These are phyloP conservation scores for Paratrypauchen microcephalus DNA, from an alignment of 2,797 vertebrate species.

Conservation along the genomic window DNA sequence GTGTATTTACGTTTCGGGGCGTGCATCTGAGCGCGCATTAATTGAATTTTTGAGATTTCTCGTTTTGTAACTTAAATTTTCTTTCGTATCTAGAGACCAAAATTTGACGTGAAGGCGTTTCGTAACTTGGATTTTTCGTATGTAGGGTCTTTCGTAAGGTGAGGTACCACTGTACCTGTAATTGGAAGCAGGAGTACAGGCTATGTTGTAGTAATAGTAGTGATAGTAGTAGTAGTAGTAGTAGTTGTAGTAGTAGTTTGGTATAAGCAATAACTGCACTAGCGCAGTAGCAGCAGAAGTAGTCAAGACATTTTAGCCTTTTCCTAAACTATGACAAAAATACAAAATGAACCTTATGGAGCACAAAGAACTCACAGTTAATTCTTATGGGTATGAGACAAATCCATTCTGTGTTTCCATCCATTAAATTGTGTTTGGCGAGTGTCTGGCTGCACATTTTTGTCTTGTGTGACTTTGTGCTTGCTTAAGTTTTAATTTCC, in stretches of 20 bases:
- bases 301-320: not conserved
- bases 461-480: conserved; percentile 8
- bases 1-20: no score
- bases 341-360: not conserved
- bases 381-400: conserved; percentile 11
- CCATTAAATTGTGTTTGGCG: conserved; percentile 27
- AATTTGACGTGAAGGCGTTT: no score
- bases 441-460: conserved; percentile 14
- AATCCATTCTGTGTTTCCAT: conserved; percentile 14
- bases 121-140: no score
- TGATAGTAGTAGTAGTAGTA: not conserved
- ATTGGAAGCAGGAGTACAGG: not conserved
- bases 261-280: not conserved
- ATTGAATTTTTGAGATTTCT: no score
- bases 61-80: no score
- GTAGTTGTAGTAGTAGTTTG: conserved; percentile 9
- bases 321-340: not conserved
- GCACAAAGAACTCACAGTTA: conserved; percentile 3
- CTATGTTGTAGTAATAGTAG: not conserved
- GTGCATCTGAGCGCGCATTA: no score
- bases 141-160: no score
- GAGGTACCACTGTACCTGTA: no score
- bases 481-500: conserved; percentile 14
- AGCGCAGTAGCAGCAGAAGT: not conserved
- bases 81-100: no score